Conservation (phyloP, 2,797 vertebrate species). For the Amphiprion clarkii region DNA sequence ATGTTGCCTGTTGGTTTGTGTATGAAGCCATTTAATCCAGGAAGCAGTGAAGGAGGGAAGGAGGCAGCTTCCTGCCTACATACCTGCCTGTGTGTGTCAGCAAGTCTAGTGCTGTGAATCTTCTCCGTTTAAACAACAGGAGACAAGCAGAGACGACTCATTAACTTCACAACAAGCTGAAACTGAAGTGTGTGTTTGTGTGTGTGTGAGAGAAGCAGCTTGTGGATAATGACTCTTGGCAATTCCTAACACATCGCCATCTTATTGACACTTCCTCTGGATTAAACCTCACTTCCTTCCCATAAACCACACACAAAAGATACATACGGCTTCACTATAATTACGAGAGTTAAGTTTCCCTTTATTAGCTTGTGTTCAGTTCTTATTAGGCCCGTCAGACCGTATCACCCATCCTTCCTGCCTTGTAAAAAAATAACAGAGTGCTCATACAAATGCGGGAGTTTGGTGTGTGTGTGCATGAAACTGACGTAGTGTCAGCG, state of each 20-base stretch:
- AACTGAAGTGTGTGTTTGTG: slow-evolving; percentile 41
- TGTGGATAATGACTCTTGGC: slow-evolving; percentile 65
- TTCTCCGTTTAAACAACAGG: slow-evolving; percentile 71
- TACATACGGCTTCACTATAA: slow-evolving; percentile 48
- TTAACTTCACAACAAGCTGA: slow-evolving; percentile 74
- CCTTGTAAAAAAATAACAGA: slow-evolving; percentile 19
- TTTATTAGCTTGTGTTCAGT: slow-evolving; percentile 57
- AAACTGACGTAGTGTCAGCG: slow-evolving; percentile 16
- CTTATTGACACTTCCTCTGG: slow-evolving; percentile 74
- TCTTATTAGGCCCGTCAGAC: slow-evolving; percentile 35
- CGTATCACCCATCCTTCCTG: slow-evolving; percentile 41
- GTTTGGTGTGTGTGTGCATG: neutral
- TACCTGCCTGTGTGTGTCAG: slow-evolving; percentile 64
- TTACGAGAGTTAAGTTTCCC: slow-evolving; percentile 55
- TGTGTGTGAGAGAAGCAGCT: slow-evolving; percentile 16
- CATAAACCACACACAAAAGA: slow-evolving; percentile 52
- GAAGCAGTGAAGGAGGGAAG: slow-evolving; percentile 30
- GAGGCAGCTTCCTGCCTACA: slow-evolving; percentile 45
- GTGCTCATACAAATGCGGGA: slow-evolving; percentile 7
- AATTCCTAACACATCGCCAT: slow-evolving; percentile 67
- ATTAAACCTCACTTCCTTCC: slow-evolving; percentile 73
- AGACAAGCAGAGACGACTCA: slow-evolving; percentile 68
- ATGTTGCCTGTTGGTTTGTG: slow-evolving; percentile 23
- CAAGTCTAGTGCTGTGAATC: slow-evolving; percentile 58
- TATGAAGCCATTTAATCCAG: slow-evolving; percentile 50